Evolutionary conservation across 2,888 invertebrate species (phyloP).

Genomic region (Dryadula phaetusa): DNA sequence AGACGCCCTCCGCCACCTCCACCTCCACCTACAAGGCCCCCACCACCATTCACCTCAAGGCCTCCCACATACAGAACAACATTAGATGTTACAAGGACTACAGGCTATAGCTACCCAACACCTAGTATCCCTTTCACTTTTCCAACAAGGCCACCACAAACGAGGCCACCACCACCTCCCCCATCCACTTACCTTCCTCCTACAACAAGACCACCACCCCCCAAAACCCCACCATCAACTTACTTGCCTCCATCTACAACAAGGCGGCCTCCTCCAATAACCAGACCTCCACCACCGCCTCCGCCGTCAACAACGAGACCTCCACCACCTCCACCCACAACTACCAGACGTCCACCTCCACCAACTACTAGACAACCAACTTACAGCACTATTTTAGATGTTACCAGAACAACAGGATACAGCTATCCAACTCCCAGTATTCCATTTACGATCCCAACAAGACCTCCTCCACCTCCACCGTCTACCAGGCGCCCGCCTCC

Average conservation of each 20-base stretch:
- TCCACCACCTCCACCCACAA: constrained; percentile 33
- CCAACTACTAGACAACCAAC: constrained; percentile 21
- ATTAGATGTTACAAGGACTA: constrained; percentile 46
- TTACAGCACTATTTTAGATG: constrained; percentile 24
- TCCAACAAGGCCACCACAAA: constrained; percentile 27
- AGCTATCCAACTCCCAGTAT: constrained; percentile 55
- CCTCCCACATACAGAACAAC: constrained; percentile 20
- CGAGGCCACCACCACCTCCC: constrained; percentile 31
- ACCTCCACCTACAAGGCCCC: constrained; percentile 34
- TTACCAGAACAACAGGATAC: constrained; percentile 55
- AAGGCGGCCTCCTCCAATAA: constrained; percentile 23
- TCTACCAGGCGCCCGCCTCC: constrained; percentile 28
- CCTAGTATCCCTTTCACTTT: constrained; percentile 48
- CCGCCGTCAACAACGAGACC: constrained; percentile 12
- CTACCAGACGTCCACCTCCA: constrained; percentile 34
- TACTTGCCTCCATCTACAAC: constrained; percentile 28
- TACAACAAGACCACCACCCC: constrained; percentile 32
- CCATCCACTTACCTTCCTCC: constrained; percentile 32
- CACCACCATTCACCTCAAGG: constrained; percentile 39
- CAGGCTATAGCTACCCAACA: constrained; percentile 58
- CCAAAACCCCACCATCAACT: constrained; percentile 29
- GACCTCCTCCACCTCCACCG: constrained; percentile 30
- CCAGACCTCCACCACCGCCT: constrained; percentile 26
- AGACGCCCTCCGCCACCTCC: constrained; percentile 40
- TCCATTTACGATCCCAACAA: constrained; percentile 34